Conservation (phyloP, 2,797 vertebrate species). For the Carcharodon carcharias region DNA sequence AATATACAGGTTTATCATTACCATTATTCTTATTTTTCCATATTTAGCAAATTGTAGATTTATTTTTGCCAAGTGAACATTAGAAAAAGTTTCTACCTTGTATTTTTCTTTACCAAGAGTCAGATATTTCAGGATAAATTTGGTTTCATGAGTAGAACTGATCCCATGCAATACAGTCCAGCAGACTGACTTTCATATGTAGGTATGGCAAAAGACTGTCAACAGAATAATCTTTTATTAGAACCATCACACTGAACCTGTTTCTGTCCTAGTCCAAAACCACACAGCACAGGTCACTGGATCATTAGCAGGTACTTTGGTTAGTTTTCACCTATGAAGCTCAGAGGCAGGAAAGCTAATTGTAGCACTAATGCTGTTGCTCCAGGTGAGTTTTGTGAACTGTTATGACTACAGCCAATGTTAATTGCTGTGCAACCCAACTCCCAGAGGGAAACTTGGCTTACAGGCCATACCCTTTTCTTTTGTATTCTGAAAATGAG, state of each 20-base stretch:
- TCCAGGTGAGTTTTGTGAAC: background rate
- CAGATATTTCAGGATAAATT: too few relatives aligned
- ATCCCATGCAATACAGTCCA: background rate
- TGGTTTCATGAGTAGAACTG: background rate
- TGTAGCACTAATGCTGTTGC: background rate
- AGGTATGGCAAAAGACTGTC: background rate
- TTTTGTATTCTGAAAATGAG: too few relatives aligned
- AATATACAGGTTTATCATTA: too few relatives aligned
- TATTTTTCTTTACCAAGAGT: background rate
- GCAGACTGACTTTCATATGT: background rate
- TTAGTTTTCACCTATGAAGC: background rate
- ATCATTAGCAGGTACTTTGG: background rate
- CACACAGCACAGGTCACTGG: background rate
- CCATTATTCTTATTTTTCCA: too few relatives aligned
- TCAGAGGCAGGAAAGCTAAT: background rate
- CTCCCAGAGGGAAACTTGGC: too few relatives aligned
- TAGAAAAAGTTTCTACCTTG: background rate
- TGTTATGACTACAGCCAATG: too few relatives aligned
- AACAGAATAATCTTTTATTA: background rate
- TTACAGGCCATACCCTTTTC: too few relatives aligned
- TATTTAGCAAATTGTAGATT: too few relatives aligned
- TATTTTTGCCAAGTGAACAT: background rate
- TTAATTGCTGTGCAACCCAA: too few relatives aligned
- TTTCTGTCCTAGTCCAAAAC: background rate
- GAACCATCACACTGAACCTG: background rate